Evolutionary conservation across 2,797 vertebrate genomes (phyloP), one percentile per base, ranked within the genome.

Genomic region (Pipistrellus pipistrellus): DNA sequence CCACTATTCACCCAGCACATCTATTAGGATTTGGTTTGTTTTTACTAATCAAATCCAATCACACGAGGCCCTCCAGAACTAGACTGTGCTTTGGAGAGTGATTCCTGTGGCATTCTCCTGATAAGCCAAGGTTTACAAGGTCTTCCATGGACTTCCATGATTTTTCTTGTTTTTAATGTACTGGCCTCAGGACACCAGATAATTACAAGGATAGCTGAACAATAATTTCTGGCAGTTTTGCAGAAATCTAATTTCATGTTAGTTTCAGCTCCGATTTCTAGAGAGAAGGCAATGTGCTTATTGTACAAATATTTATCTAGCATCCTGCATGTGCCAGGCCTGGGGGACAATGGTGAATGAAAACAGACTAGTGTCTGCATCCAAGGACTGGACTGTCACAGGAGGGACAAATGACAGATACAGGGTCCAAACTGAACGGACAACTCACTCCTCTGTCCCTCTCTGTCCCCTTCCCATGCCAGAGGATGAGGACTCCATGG

Each of bases 41-140:
- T 55, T 57, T 27, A 14, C 30, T 0, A 32, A 69, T 15, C 68
- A 2, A 80, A 10, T 13, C 59, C 12, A 1, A 8, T 11, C 0
- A 5, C 8, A 0, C 0, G 14, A 13, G 14, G 18, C 35, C 55
- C 6, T 46, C 4, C 0, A 4, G 13, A n/a, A 23, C 41, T 2
- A 12, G 53, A 21, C 1, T 14, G 27, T 44, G 30, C 86, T 12
- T 17, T 23, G 4, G 4, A 27, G 35, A 25, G 8, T 14, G n/a
- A 11, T 38, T 32, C 14, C 12, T 23, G 7, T 55, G 1, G 9
- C 14, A 2, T 27, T 41, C 57, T 21, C 23, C 57, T 1, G 4
- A 48, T 18, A 72, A 66, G 23, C 5, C 30, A 4, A 72, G 38
- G 44, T 38, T n/a, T 20, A 17, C 23, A 30, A 71, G 53, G 62